phyloP scores from a whole-genome alignment of 2,113 vertebrate species.

The Melierax canorus region DNA sequence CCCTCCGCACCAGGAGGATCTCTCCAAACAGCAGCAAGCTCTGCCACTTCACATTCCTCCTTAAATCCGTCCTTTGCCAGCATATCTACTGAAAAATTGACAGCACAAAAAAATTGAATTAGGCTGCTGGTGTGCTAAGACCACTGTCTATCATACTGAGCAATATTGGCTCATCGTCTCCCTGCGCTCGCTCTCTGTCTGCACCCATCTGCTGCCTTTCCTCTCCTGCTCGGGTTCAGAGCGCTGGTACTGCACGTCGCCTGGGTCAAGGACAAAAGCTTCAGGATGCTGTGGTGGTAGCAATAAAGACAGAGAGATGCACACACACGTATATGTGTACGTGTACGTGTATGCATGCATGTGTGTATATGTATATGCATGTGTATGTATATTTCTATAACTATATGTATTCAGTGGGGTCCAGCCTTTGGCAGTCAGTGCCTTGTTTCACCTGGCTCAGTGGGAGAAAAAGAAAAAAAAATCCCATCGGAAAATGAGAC shows the following conservation, averaged over 20 bases:
- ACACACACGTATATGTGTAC: fast-evolving
- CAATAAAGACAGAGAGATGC: background rate
- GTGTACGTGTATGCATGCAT: fast-evolving
- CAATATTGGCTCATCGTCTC: constrained; percentile 42
- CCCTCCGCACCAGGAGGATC: background rate
- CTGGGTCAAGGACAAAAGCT: constrained; percentile 35
- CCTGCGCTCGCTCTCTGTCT: background rate
- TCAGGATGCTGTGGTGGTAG: background rate
- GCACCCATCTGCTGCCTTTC: constrained; percentile 59
- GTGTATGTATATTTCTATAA: background rate
- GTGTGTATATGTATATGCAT: too few relatives aligned
- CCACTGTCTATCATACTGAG: constrained; percentile 63
- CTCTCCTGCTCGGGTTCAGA: background rate
- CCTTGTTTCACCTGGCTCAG: background rate
- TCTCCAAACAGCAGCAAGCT: background rate
- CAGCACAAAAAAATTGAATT: background rate
- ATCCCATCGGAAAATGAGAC: background rate
- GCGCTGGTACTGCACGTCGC: background rate
- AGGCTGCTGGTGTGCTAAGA: constrained; percentile 64
- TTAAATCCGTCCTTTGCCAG: constrained; percentile 33
- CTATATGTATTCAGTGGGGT: background rate
- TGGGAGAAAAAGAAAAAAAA: background rate
- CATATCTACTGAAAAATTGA: background rate
- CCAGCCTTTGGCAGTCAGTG: background rate
- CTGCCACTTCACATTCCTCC: background rate